phyloP scores from a whole-genome alignment of 2,797 vertebrate species.

The Danio choprae region DNA sequence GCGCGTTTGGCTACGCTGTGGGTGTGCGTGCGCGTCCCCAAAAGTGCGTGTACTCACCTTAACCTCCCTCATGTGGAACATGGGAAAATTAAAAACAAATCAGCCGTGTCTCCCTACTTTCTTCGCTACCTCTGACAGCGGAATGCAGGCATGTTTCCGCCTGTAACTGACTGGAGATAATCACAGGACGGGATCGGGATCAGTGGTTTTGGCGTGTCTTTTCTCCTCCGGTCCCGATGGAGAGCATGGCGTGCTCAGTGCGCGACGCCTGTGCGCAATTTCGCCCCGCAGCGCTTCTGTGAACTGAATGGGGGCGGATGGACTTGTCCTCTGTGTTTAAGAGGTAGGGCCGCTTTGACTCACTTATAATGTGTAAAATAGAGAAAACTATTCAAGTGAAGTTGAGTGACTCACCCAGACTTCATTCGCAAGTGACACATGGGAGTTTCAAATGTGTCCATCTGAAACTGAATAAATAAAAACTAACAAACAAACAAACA shows the following conservation, averaged over 20 bases:
- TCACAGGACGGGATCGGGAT: constrained; percentile 20
- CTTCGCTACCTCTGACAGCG: constrained; percentile 39
- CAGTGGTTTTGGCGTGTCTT: constrained; percentile 24
- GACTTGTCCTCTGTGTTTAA: constrained; percentile 26
- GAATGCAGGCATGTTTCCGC: constrained; percentile 59
- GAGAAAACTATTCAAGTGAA: constrained; percentile 27
- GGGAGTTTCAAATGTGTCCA: neutral
- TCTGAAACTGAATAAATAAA: no score
- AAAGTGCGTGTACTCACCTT: constrained; percentile 51
- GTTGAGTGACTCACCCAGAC: constrained; percentile 25
- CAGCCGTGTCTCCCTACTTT: constrained; percentile 38
- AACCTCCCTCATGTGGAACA: constrained; percentile 65
- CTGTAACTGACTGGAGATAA: constrained; percentile 14
- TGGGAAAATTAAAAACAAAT: constrained; percentile 40
- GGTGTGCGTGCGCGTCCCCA: constrained; percentile 8
- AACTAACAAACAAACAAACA: neutral
- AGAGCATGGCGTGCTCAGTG: constrained; percentile 28
- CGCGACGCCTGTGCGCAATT: constrained; percentile 26
- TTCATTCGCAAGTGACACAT: constrained; percentile 1
- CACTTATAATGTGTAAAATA: constrained; percentile 45
- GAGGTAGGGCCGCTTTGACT: constrained; percentile 50
- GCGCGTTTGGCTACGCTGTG: neutral
- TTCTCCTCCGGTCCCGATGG: constrained; percentile 28
- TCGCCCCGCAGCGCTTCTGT: constrained; percentile 34
- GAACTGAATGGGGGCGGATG: constrained; percentile 42